A percentile compares a stretch with the other conserved stretches of the same genome.
These are phyloP conservation scores for Troides helena DNA, from an alignment of 2,888 invertebrate genomes.

Conservation along the genomic window DNA sequence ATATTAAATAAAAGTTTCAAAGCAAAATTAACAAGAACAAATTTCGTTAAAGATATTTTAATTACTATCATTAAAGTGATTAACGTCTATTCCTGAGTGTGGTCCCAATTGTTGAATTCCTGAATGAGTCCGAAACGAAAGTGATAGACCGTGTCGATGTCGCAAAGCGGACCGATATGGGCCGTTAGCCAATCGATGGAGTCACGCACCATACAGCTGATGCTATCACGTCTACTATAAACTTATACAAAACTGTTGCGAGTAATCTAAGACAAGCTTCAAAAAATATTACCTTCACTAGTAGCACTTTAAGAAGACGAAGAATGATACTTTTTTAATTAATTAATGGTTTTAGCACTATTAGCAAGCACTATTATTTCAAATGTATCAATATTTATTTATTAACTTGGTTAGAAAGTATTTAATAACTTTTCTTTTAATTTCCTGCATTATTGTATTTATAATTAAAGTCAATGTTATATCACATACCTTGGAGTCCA, in stretches of 20 bases:
- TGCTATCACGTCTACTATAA: conserved; percentile 27
- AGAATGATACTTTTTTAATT: no score
- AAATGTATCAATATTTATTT: background rate
- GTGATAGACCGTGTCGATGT: conserved; percentile 45
- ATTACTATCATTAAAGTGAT: conserved; percentile 10
- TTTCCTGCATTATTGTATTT: background rate
- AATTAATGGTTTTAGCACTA: no score
- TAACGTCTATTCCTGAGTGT: conserved; percentile 10
- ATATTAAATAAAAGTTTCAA: background rate
- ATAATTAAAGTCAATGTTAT: conserved; percentile 5
- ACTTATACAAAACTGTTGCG: conserved; percentile 18
- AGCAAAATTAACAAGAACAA: conserved; percentile 1
- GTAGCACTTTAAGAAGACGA: no score
- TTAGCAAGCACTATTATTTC: no score
- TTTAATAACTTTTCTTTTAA: background rate
- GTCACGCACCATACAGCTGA: conserved; percentile 33
- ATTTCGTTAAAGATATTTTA: background rate
- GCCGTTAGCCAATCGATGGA: conserved; percentile 51
- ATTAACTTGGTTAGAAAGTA: background rate
- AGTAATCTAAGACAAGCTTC: background rate
- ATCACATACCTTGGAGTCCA: conserved; percentile 73
- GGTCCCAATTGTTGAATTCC: conserved; percentile 16
- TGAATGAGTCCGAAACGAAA: conserved; percentile 41
- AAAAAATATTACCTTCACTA: background rate
- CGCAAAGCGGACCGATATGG: conserved; percentile 59